phyloP scores from a whole-genome alignment of 2,113 vertebrate species.

The Cottus gobio region DNA sequence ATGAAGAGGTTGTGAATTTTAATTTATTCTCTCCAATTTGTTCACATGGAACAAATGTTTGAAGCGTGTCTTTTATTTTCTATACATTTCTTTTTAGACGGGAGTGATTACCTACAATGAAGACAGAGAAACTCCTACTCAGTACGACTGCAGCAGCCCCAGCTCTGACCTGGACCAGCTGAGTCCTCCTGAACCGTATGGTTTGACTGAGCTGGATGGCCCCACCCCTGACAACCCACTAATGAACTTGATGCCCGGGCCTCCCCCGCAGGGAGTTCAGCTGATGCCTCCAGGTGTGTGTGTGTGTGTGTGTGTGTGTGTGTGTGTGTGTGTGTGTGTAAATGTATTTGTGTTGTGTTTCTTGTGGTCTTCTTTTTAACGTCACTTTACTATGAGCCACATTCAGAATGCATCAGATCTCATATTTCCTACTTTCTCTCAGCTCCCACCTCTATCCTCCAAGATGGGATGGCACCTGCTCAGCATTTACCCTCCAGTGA shows the following conservation, averaged over 20 bases:
- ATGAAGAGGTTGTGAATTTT: background rate
- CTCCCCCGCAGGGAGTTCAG: slow-evolving; percentile 82
- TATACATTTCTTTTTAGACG: slow-evolving; percentile 79
- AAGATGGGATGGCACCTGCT: slow-evolving; percentile 74
- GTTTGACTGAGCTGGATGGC: slow-evolving; percentile 69
- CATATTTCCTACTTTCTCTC: slow-evolving; percentile 32
- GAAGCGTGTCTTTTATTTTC: background rate
- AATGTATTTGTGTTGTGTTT: background rate
- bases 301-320: slow-evolving; percentile 5
- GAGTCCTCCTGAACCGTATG: slow-evolving; percentile 81
- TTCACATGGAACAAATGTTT: background rate
- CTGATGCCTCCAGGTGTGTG: slow-evolving; percentile 88
- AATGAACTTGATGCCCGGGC: slow-evolving; percentile 83
- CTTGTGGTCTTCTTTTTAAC: background rate
- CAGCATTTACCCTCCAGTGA: slow-evolving; percentile 50
- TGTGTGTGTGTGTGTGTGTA: background rate
- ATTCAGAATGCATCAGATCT: background rate
- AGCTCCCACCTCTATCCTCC: slow-evolving; percentile 87
- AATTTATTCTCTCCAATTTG: background rate
- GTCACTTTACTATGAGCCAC: background rate
- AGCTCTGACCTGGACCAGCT: slow-evolving; percentile 88
- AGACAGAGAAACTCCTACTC: slow-evolving; percentile 84
- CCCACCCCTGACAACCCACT: slow-evolving; percentile 83
- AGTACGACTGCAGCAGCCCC: slow-evolving; percentile 85
- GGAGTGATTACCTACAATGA: slow-evolving; percentile 82